phyloP scores from a whole-genome alignment of 1,140 invertebrate species.

The Cherax quadricarinatus region DNA sequence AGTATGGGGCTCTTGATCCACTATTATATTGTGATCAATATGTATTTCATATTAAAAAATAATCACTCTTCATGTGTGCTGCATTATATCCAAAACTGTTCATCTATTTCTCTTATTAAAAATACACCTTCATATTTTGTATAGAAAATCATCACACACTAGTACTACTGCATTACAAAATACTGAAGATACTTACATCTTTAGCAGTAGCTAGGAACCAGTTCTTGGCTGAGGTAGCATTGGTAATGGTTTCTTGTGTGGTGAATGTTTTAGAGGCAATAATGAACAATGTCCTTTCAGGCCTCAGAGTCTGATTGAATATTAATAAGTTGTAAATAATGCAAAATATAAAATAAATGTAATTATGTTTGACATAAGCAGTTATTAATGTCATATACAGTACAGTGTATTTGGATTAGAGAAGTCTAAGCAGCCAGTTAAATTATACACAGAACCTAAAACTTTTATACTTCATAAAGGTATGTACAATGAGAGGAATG shows the following conservation, averaged over 20 bases:
- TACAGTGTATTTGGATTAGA: background rate
- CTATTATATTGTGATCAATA: too few relatives aligned
- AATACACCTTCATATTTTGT: too few relatives aligned
- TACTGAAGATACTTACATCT: slow-evolving; percentile 83
- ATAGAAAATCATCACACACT: too few relatives aligned
- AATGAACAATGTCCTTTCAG: slow-evolving; percentile 97
- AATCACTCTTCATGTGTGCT: too few relatives aligned
- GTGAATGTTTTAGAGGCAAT: slow-evolving; percentile 99
- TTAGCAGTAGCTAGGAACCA: slow-evolving; percentile 94
- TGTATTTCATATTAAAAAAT: too few relatives aligned
- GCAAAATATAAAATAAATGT: background rate
- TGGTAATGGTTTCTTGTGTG: slow-evolving; percentile 99
- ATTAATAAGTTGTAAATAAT: background rate
- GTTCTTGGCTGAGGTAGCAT: slow-evolving; percentile 96
- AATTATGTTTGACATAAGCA: background rate
- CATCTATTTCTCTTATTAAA: too few relatives aligned
- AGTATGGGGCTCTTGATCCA: too few relatives aligned
- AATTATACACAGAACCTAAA: background rate
- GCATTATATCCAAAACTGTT: too few relatives aligned
- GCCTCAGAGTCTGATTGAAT: slow-evolving; percentile 80
- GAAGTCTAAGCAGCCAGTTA: background rate
- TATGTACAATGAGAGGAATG: too few relatives aligned
- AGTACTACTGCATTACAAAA: too few relatives aligned
- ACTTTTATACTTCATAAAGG: too few relatives aligned
- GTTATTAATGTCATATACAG: background rate